Percentiles rank a stretch among this genome's conserved stretches.
phyloP scores from a whole-genome alignment of 1,140 invertebrate genomes.

The Laupala kohalensis region DNA sequence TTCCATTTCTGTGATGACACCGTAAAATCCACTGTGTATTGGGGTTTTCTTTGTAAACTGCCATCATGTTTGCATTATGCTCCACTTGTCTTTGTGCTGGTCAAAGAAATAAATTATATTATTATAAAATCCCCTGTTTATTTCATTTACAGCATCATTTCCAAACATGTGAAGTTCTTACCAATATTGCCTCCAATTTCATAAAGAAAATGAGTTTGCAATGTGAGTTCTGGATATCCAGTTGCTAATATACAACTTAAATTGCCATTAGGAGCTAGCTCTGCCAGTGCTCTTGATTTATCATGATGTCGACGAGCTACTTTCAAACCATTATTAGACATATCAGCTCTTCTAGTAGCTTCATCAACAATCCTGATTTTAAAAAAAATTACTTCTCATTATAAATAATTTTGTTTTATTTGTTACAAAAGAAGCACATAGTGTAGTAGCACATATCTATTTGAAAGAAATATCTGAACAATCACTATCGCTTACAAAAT shows the following conservation, averaged over 20 bases:
- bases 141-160: too few species aligned
- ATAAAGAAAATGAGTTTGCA: constrained; percentile 35
- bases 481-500: neutral
- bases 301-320: constrained; percentile 16
- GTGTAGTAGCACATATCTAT: too few species aligned
- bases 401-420: too few species aligned
- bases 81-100: constrained; percentile 21
- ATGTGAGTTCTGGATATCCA: constrained; percentile 30
- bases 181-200: constrained; percentile 43
- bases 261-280: constrained; percentile 26
- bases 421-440: too few species aligned
- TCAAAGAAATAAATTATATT: neutral
- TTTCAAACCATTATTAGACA: constrained; percentile 16
- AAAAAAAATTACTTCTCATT: neutral
- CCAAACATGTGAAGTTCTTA: constrained; percentile 19
- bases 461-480: neutral
- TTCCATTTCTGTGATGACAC: constrained; percentile 23
- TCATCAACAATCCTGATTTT: constrained; percentile 21
- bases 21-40: constrained; percentile 35
- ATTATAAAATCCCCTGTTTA: neutral
- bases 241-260: constrained; percentile 29
- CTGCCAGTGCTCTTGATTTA: constrained; percentile 20
- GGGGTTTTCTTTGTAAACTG: constrained; percentile 35
- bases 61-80: constrained; percentile 30
- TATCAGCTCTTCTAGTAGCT: constrained; percentile 14